Evolutionary conservation across 2,797 vertebrate genomes (phyloP).

Genomic region (Leucoraja ocellata): DNA sequence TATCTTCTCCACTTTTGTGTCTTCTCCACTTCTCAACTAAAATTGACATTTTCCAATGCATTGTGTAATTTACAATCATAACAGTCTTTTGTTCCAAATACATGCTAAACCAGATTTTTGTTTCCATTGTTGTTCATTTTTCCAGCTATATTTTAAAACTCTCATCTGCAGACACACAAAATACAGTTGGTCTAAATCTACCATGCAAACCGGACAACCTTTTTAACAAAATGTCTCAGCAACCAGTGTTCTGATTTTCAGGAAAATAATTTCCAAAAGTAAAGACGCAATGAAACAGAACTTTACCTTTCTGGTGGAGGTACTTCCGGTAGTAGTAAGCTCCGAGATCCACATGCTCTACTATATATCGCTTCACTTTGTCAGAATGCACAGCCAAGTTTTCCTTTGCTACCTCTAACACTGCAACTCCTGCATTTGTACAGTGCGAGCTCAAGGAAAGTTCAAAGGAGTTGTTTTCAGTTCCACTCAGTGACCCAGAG

Average conservation of each 20-base stretch:
- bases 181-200: background rate
- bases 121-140: conserved; percentile 41
- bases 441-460: conserved; percentile 78
- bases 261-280: background rate
- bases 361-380: conserved; percentile 82
- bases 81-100: background rate
- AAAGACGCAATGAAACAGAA: background rate
- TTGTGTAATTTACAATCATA: background rate
- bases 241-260: conserved; percentile 39
- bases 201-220: background rate
- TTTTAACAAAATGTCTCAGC: background rate
- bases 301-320: conserved; percentile 86
- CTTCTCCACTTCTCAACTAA: background rate
- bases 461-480: conserved; percentile 77
- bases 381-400: conserved; percentile 72
- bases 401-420: conserved; percentile 87
- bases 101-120: conserved; percentile 39
- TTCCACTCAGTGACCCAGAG: conserved; percentile 71
- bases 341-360: conserved; percentile 90
- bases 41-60: background rate
- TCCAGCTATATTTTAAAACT: background rate
- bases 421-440: conserved; percentile 86
- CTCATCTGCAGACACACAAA: background rate
- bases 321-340: conserved; percentile 90
- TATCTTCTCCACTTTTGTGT: background rate